phyloP scores from a whole-genome alignment of 2,113 vertebrate genomes.

The Phyllostomus hastatus region DNA sequence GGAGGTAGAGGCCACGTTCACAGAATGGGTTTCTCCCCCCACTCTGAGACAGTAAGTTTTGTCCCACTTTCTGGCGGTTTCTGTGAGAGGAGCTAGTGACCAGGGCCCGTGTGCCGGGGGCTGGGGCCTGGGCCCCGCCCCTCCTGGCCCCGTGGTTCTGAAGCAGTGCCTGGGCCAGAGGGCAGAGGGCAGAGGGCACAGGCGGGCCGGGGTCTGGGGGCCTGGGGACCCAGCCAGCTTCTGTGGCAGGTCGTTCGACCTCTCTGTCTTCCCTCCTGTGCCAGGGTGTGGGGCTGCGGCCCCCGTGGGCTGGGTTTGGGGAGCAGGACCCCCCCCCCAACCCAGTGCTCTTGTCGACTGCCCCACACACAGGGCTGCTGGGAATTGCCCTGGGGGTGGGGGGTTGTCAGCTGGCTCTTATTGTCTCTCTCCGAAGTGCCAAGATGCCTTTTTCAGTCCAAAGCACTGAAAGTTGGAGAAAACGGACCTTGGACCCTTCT shows the following conservation, averaged over 20 bases:
- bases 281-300: neutral
- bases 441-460: neutral
- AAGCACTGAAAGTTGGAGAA: neutral
- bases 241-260: neutral
- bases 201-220: neutral
- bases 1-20: neutral
- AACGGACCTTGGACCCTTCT: neutral
- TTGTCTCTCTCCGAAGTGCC: neutral
- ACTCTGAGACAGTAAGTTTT: neutral
- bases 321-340: neutral
- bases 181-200: neutral
- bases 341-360: neutral
- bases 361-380: neutral
- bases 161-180: neutral
- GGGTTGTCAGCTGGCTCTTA: neutral
- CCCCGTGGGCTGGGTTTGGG: neutral
- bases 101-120: neutral
- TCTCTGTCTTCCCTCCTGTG: neutral
- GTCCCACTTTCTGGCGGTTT: neutral
- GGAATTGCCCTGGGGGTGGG: neutral
- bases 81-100: neutral
- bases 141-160: neutral
- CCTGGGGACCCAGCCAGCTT: neutral
- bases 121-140: neutral
- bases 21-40: neutral